phyloP scores from a whole-genome alignment of 2,888 invertebrate genomes.

The Acrocera orbiculus region DNA sequence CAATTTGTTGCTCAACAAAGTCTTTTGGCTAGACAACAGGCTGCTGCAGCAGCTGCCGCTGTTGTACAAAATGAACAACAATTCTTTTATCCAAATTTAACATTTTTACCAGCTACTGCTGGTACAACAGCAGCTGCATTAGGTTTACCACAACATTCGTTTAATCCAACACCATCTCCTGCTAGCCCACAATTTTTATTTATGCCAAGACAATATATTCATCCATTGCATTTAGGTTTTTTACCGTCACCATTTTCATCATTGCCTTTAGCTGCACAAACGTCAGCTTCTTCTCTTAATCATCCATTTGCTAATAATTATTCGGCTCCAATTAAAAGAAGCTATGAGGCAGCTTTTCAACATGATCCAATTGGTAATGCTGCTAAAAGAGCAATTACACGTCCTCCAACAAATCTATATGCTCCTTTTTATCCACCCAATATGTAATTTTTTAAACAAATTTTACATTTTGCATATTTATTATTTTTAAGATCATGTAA shows the following conservation, averaged over 20 bases:
- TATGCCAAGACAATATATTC: conserved; percentile 11
- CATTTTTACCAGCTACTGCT: conserved; percentile 19
- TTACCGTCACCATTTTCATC: conserved; percentile 5
- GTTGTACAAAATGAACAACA: conserved; percentile 22
- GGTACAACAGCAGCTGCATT: conserved; percentile 16
- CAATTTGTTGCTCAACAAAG: conserved; percentile 52
- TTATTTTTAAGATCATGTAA: conserved; percentile 2
- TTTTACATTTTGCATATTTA: not conserved
- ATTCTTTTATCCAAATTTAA: conserved; percentile 15
- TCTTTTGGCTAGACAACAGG: conserved; percentile 47
- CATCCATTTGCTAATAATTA: conserved; percentile 3
- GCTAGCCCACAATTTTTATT: conserved; percentile 14
- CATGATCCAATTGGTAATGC: conserved; percentile 26
- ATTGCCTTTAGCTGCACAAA: conserved; percentile 1
- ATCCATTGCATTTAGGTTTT: conserved; percentile 8
- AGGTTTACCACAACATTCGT: conserved; percentile 18
- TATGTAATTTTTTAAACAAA: not conserved
- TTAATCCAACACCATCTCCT: conserved; percentile 22
- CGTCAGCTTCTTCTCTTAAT: conserved; percentile 3
- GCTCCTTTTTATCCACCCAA: conserved; percentile 12
- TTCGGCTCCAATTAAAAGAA: conserved; percentile 39
- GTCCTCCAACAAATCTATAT: conserved; percentile 16
- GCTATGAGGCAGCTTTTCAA: conserved; percentile 55
- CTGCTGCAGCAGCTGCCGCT: conserved; percentile 37
- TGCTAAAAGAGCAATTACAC: conserved; percentile 25